A percentile compares a stretch with the other conserved stretches of the same genome.
These are phyloP conservation scores for Trachymyrmex cornetzi DNA, from an alignment of 1,140 invertebrate species.

Conservation along the genomic window DNA sequence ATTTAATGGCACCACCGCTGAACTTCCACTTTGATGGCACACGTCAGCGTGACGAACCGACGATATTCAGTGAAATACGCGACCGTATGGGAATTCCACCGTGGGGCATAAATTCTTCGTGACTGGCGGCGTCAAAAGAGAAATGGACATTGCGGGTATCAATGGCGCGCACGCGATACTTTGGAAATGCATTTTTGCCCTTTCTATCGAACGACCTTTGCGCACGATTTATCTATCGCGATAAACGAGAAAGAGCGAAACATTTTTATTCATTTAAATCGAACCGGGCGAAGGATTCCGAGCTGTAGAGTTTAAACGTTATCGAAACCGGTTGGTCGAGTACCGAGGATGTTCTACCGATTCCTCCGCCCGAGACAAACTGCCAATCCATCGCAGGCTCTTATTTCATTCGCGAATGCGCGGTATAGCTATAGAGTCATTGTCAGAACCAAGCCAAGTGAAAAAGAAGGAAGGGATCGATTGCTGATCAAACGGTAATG, in stretches of 20 bases:
- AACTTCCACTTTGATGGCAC: slow-evolving; percentile 65
- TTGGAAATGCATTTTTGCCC: slow-evolving; percentile 55
- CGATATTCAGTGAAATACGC: slow-evolving; percentile 67
- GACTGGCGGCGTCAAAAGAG: slow-evolving; percentile 55
- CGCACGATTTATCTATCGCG: slow-evolving; percentile 43
- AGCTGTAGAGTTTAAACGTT: slow-evolving; percentile 30
- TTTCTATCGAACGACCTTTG: slow-evolving; percentile 20
- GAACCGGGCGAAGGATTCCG: background rate
- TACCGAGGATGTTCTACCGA: slow-evolving; percentile 27
- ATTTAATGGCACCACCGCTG: slow-evolving; percentile 65
- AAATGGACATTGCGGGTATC: slow-evolving; percentile 58
- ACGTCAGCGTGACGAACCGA: slow-evolving; percentile 67
- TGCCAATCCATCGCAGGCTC: slow-evolving; percentile 68
- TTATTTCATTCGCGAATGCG: slow-evolving; percentile 69
- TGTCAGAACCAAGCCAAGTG: slow-evolving; percentile 61
- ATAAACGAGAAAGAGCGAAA: slow-evolving; percentile 41
- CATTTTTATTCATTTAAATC: slow-evolving; percentile 56
- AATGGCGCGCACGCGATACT: slow-evolving; percentile 32
- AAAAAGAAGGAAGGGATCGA: slow-evolving; percentile 72
- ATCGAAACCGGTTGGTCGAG: slow-evolving; percentile 35
- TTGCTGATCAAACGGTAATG: slow-evolving; percentile 79
- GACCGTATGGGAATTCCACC: slow-evolving; percentile 62
- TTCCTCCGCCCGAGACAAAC: slow-evolving; percentile 47
- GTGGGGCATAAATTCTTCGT: slow-evolving; percentile 68
- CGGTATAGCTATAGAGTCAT: slow-evolving; percentile 70